A percentile compares a stretch with the other conserved stretches of the same genome.
Evolutionary conservation across 2,113 vertebrate genomes (phyloP).

Genomic region (Electrona antarctica): DNA sequence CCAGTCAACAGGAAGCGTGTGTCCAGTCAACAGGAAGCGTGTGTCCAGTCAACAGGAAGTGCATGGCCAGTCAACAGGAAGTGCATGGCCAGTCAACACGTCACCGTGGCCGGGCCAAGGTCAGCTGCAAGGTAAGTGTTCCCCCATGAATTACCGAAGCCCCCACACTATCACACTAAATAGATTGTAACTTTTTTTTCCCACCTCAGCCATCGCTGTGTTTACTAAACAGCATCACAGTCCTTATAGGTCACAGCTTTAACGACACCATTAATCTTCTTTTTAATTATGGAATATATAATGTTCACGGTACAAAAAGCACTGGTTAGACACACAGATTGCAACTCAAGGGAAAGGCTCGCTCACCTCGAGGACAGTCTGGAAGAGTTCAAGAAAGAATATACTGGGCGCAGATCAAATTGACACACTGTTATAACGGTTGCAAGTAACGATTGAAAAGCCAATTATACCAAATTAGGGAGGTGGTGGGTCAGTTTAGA

Average conservation of each 20-base stretch:
- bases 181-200: conserved; percentile 6
- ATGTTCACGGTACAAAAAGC: conserved; percentile 35
- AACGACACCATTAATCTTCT: conserved; percentile 58
- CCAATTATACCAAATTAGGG: too few species aligned
- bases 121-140: conserved; percentile 28
- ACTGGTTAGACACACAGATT: conserved; percentile 40
- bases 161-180: conserved; percentile 30
- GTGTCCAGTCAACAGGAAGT: too few species aligned
- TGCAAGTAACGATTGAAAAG: too few species aligned
- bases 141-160: conserved; percentile 44
- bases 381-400: too few species aligned
- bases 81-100: too few species aligned
- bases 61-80: too few species aligned
- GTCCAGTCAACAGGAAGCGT: too few species aligned
- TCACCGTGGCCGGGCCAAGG: conserved; percentile 32
- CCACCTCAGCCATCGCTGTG: conserved; percentile 1
- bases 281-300: conserved; percentile 59
- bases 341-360: not conserved
- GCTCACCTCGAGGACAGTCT: too few species aligned
- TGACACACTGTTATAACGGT: too few species aligned
- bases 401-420: too few species aligned
- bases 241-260: conserved; percentile 53
- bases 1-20: conserved; percentile 22
- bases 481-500: too few species aligned
- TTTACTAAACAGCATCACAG: conserved; percentile 37